Evolutionary conservation across 2,113 vertebrate genomes (phyloP), one percentile per base, ranked within the genome.

Genomic region (Bucco capensis): DNA sequence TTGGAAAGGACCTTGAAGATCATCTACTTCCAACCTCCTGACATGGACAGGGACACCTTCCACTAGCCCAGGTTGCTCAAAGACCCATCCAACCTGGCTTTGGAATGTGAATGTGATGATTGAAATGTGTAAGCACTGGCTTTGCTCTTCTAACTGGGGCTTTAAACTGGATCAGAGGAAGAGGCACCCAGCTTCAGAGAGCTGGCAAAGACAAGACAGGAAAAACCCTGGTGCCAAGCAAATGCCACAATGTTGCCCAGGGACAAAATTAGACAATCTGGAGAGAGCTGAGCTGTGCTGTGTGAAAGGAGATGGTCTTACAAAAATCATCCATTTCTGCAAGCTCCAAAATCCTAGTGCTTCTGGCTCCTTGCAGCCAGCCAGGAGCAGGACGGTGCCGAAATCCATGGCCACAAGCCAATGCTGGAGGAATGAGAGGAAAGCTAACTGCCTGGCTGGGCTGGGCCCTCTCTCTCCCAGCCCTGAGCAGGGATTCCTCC

Each of bases 371-470:
- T 75, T 61, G 44, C 38, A 89, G 61, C 46, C 70, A 75, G 44
- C 42, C 65, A 81, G 72, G 42, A 60, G 56, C 4, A 10, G 88
- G 69, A 19, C 38, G 58, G 66, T 0, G 1, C 35, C 0, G 10
- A 62, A 38, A 62, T 30, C 28, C 27, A 21, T 57, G 66, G 83
- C 53, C 5, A 10, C 21, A 35, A 74, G 60, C 77, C 83, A 60
- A 60, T 1, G 0, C 54, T 11, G 5, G 33, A 10, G 35, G 38
- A 65, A 53, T 37, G 57, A 65, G 86, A 90, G 61, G 38, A 14
- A 80, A 77, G 37, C 42, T 0, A 2, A 3, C 58, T 44, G 66
- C 71, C 47, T 7, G 37, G n/a, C 61, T 0, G 0, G 8, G n/a
- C 62, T 10, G 40, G 5, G 54, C 1, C 0, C 46, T 72, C 37